Evolutionary conservation across 2,888 invertebrate genomes (phyloP).

Genomic region (Macropis europaea): DNA sequence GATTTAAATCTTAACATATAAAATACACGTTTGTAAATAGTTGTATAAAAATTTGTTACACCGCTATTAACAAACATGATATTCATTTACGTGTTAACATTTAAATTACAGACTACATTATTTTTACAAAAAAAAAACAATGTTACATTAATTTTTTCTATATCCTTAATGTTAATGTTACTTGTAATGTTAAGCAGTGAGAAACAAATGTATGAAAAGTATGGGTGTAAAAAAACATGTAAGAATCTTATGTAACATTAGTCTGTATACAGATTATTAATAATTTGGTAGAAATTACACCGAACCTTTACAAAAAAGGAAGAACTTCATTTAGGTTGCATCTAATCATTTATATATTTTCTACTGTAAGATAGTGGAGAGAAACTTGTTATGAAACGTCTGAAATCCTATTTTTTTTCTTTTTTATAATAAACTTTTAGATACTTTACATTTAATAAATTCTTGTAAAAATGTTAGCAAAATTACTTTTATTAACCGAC

Average conservation of each 20-base stretch:
- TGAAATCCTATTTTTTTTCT: conserved; percentile 14
- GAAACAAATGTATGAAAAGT: conserved; percentile 20
- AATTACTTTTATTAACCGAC: conserved; percentile 35
- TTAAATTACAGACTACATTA: neutral
- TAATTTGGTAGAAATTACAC: conserved; percentile 35
- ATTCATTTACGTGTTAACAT: neutral
- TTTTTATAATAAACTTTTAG: conserved; percentile 36
- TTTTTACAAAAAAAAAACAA: neutral
- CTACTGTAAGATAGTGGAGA: conserved; percentile 38
- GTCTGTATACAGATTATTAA: conserved; percentile 31
- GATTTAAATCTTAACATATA: neutral
- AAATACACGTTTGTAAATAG: neutral
- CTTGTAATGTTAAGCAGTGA: conserved; percentile 4
- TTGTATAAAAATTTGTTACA: neutral
- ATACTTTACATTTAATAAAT: conserved; percentile 39
- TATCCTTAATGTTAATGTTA: neutral
- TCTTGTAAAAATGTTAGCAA: conserved; percentile 42
- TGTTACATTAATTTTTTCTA: neutral
- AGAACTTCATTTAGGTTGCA: conserved; percentile 33
- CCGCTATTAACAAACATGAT: neutral
- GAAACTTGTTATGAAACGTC: conserved; percentile 11
- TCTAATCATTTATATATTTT: conserved; percentile 41
- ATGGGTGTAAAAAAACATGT: conserved; percentile 35
- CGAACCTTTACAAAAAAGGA: conserved; percentile 22
- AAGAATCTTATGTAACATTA: conserved; percentile 33